phyloP scores from a whole-genome alignment of 2,888 invertebrate genomes.

The Andrena bucephala region DNA sequence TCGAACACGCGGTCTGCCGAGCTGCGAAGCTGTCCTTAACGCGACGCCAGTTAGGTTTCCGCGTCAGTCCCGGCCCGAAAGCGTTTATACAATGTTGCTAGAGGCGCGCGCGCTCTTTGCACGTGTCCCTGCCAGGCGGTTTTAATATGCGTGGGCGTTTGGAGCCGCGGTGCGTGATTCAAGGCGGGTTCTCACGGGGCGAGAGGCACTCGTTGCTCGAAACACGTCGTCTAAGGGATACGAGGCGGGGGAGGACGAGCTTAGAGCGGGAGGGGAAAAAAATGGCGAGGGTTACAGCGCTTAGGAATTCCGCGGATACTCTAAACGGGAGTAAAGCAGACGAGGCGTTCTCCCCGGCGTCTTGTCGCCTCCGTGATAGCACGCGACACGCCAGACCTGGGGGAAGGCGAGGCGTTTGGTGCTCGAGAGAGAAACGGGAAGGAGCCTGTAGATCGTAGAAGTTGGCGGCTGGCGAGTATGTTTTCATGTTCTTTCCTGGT shows the following conservation, averaged over 20 bases:
- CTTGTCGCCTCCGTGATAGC: constrained; percentile 7
- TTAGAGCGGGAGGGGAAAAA: constrained; percentile 21
- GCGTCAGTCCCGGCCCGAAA: constrained; percentile 65
- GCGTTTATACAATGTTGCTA: constrained; percentile 72
- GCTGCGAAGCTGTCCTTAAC: constrained; percentile 64
- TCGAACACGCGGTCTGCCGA: constrained; percentile 18
- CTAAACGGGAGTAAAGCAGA: constrained; percentile 66
- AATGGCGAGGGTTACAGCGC: constrained; percentile 50
- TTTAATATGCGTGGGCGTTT: constrained; percentile 83
- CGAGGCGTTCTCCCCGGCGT: constrained; percentile 1
- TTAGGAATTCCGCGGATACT: constrained; percentile 71
- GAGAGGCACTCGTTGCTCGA: constrained; percentile 29
- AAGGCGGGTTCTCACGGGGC: constrained; percentile 81
- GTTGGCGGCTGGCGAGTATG: too few relatives aligned
- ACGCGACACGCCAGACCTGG: background rate
- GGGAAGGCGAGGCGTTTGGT: background rate
- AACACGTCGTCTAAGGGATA: background rate
- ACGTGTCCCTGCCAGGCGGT: constrained; percentile 50
- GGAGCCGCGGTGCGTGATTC: constrained; percentile 80
- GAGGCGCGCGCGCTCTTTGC: constrained; percentile 53
- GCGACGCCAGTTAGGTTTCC: constrained; percentile 71
- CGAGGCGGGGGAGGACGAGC: constrained; percentile 9
- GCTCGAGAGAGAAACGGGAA: background rate
- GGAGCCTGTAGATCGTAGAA: too few relatives aligned
- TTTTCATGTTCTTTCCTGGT: too few relatives aligned